Evolutionary conservation across 1,140 invertebrate species (phyloP).

Genomic region (Lucilia cuprina): DNA sequence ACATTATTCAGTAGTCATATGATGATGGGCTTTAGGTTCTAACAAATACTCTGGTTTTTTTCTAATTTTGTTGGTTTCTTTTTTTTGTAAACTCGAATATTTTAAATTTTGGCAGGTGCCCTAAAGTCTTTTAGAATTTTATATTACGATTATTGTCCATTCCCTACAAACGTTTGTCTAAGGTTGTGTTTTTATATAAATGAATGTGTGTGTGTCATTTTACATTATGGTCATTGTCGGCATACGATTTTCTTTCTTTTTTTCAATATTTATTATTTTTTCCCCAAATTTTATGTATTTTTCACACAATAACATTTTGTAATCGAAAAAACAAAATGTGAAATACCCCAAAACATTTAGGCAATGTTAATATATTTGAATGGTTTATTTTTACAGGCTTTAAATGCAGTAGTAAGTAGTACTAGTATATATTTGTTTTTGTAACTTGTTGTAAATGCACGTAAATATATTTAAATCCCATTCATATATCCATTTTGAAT

Average conservation of each 20-base stretch:
- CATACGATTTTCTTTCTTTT: background rate
- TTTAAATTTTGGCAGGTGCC: conserved; percentile 12
- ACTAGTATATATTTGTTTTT: background rate
- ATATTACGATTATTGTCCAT: background rate
- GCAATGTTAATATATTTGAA: background rate
- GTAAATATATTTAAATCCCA: conserved; percentile 12
- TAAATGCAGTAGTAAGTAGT: background rate
- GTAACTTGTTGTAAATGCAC: background rate
- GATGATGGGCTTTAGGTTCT: background rate
- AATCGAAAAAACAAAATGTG: background rate
- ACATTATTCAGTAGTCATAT: background rate
- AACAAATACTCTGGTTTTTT: background rate
- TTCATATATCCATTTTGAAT: background rate
- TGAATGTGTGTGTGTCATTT: background rate
- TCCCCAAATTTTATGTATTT: background rate
- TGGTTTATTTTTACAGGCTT: background rate
- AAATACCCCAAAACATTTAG: background rate
- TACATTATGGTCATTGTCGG: background rate
- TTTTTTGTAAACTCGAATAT: background rate
- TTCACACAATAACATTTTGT: background rate
- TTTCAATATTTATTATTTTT: background rate
- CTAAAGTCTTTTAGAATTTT: conserved; percentile 15
- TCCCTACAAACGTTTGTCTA: background rate
- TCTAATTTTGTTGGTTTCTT: no score
- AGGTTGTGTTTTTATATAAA: no score